These are phyloP conservation scores for Ectobius pallidus DNA, from an alignment of 2,888 invertebrate species.

Conservation along the genomic window DNA sequence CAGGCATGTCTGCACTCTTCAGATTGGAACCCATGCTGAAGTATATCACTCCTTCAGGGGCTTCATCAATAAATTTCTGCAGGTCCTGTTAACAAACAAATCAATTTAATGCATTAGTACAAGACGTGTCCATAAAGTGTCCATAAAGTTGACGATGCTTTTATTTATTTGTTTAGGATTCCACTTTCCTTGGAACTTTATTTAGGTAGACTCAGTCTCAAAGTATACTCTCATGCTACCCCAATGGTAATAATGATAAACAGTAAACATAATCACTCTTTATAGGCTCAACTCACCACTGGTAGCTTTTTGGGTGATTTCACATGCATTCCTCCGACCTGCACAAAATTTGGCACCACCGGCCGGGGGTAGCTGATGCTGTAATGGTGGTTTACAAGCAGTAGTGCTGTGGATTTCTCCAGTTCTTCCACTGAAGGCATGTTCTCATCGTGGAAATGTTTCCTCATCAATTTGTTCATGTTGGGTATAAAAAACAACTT, in stretches of 20 bases:
- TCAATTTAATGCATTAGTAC: too few species aligned
- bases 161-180: too few species aligned
- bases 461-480: slow-evolving; percentile 24
- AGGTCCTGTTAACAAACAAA: slow-evolving; percentile 50
- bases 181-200: too few species aligned
- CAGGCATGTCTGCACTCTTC: slow-evolving; percentile 53
- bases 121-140: too few species aligned
- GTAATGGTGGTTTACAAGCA: slow-evolving; percentile 49
- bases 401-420: slow-evolving; percentile 43
- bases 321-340: slow-evolving; percentile 50
- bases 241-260: too few species aligned
- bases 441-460: slow-evolving; percentile 29
- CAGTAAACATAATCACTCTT: too few species aligned
- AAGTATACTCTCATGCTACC: too few species aligned
- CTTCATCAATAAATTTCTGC: slow-evolving; percentile 54
- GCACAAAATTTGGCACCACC: slow-evolving; percentile 47
- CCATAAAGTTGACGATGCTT: too few species aligned
- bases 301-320: slow-evolving; percentile 44
- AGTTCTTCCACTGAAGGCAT: slow-evolving; percentile 42
- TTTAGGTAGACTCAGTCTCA: too few species aligned
- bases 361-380: slow-evolving; percentile 46
- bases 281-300: slow-evolving; percentile 25
- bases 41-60: slow-evolving; percentile 58
- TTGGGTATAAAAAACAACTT: slow-evolving; percentile 10
- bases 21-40: slow-evolving; percentile 60